A percentile compares a stretch with the other conserved stretches of the same genome.
phyloP scores from a whole-genome alignment of 2,888 invertebrate species.

The Cheiracanthium punctorium region DNA sequence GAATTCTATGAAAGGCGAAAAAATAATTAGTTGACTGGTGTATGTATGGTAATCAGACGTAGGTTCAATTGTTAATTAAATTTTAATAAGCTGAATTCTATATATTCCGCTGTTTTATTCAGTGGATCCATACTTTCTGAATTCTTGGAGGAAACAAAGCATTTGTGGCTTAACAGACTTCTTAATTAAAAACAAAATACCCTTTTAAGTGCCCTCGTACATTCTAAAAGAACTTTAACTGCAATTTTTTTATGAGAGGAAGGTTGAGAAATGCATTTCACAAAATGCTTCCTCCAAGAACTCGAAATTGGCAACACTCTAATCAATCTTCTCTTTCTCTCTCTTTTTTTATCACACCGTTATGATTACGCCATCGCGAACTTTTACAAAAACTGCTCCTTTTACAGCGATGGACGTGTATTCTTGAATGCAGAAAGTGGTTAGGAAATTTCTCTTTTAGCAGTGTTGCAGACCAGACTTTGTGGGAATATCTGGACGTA shows the following conservation, averaged over 20 bases:
- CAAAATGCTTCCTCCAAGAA: not conserved
- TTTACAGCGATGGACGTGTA: not conserved
- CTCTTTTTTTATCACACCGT: not conserved
- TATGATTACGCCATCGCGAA: not conserved
- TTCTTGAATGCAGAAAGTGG: not conserved
- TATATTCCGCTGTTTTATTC: too few relatives aligned
- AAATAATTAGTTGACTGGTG: too few relatives aligned
- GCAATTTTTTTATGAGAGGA: not conserved
- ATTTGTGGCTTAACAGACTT: too few relatives aligned
- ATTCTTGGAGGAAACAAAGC: too few relatives aligned
- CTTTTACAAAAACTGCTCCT: not conserved
- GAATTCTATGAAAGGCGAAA: too few relatives aligned
- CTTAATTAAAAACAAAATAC: too few relatives aligned
- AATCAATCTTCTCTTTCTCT: not conserved
- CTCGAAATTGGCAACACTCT: not conserved
- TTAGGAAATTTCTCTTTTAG: slow-evolving; percentile 16
- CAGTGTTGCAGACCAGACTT: not conserved
- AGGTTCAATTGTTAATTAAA: too few relatives aligned
- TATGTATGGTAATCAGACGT: too few relatives aligned
- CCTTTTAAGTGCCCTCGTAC: too few relatives aligned
- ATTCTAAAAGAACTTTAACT: too few relatives aligned
- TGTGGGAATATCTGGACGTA: slow-evolving; percentile 48
- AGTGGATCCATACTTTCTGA: too few relatives aligned
- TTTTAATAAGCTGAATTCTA: too few relatives aligned
- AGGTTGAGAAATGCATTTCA: not conserved